Evolutionary conservation across 2,797 vertebrate species (phyloP), one percentile per base, ranked within the genome.

Genomic region (Gadopsis marmoratus): DNA sequence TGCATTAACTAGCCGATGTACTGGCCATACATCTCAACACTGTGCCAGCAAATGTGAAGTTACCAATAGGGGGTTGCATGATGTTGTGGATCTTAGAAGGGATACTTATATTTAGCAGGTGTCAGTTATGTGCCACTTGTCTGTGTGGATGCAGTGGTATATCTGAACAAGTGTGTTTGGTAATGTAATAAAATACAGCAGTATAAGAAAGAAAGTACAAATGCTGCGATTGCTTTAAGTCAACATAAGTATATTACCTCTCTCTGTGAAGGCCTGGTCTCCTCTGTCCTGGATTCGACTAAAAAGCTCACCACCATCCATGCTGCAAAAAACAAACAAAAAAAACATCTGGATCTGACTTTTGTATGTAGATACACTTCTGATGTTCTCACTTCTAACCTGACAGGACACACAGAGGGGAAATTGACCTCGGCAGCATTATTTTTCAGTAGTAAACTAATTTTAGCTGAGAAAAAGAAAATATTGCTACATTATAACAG

Each of bases 231-330:
- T 31, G 59, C 33, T 70, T 55, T 31, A 21, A 8, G 37, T 39
- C 5, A 51, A 33, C 13, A 53, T 13, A 16, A 59, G 4, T 8
- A 29, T 29, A 13, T 78, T 96, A 98, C 98, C 98, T 96, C 97
- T 96, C 79, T 99, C 98, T 1, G 98, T 99, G 93, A 99, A 99
- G 3, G 98, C 98, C 86, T 99, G 98, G 94, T 99, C 98, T 88
- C 98, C 98, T 89, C 98, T 90, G 94, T 99, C 97, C 89, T 99
- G 98, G 76, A 99, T 99, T 17, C 97, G 94, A 93, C 97, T 99
- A 74, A 99, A 99, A 83, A 99, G 97, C 80, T 99, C 98, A 31
- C 98, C 98, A 0, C 98, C 98, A 0, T 99, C 97, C 96, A 99
- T 95, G 91, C 98, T 99, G 91, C 33, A n/a, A 73, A 65, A n/a